Evolutionary conservation across 2,113 vertebrate species (phyloP), one percentile per base, ranked within the genome.

Genomic region (Otolemur garnettii): DNA sequence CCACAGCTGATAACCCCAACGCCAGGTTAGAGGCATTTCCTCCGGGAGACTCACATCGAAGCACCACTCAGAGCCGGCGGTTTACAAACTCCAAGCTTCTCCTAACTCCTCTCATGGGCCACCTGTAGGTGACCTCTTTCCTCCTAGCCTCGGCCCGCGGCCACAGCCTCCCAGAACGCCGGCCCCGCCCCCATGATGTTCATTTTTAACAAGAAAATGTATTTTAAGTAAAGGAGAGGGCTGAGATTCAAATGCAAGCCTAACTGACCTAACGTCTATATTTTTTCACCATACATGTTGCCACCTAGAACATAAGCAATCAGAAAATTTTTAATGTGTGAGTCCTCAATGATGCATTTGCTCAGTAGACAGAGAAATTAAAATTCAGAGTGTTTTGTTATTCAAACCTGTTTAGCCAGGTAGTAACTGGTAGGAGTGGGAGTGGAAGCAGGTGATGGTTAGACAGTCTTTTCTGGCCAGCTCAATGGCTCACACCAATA

Each of bases 151-250:
- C 33, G 33, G 68, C 68, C 17, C 1, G n/a, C 8, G 68, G n/a
- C 33, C 68, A 33, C 18, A n/a, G 33, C 19, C 68, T 69, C 21
- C 0, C 60, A 4, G 19, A 66, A 0, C 22, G 9, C 33, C 2
- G 12, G 19, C 35, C 50, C 50, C 11, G 17, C 53, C 59, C 7
- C 2, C 99, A n/a, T n/a, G n/a, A n/a, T n/a, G n/a, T n/a, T 91
- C 19, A 30, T 83, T 69, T 82, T 83, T 33, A 66, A 17, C 66
- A 62, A 0, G 69, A 45, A 88, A 72, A 26, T 28, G 24, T 75
- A 10, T 60, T 75, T 81, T 72, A 78, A 87, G 7, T 26, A 85
- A 84, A 14, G 78, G 26, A 30, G 35, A 8, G 7, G 64, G 50
- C 55, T 84, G 77, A 38, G 42, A 84, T 85, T 84, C 53, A 80